Conservation (phyloP, 92 coral and sea anemone species). For the Parazoanthus darwini region DNA sequence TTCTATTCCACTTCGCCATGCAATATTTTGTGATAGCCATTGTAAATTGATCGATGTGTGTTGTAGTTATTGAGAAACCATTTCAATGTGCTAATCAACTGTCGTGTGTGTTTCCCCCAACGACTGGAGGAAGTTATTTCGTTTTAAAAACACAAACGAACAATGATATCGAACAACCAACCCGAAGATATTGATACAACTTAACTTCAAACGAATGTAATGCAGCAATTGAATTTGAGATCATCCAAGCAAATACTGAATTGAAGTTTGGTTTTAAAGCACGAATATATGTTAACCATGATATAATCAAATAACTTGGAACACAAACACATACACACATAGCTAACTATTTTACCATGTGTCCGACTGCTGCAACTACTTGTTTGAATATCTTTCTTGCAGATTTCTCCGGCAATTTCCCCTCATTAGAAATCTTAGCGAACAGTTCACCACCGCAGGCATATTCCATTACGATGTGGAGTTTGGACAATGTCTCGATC, state of each 20-base stretch:
- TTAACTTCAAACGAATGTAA: not conserved
- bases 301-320: constrained; percentile 13
- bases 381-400: constrained; percentile 84
- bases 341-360: constrained; percentile 75
- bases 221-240: not conserved
- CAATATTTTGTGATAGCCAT: not conserved
- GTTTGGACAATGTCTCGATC: constrained; percentile 92
- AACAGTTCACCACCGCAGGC: constrained; percentile 96
- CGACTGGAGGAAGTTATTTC: not conserved
- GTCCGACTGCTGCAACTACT: constrained; percentile 93
- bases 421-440: constrained; percentile 97
- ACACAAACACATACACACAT: constrained; percentile 3
- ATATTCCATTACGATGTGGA: constrained; percentile 94
- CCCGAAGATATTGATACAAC: not conserved
- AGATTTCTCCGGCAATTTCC: constrained; percentile 83
- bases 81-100: not conserved
- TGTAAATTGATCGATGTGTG: not conserved
- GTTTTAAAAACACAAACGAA: not conserved
- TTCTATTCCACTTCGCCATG: not conserved
- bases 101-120: not conserved
- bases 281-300: not conserved
- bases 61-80: not conserved
- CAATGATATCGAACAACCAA: not conserved
- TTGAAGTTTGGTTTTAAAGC: not conserved
- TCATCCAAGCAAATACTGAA: not conserved